Percentiles rank a stretch among this genome's conserved stretches.
These are phyloP conservation scores for Hemistola chrysoprasaria DNA, from an alignment of 2,888 invertebrate genomes.

Conservation along the genomic window DNA sequence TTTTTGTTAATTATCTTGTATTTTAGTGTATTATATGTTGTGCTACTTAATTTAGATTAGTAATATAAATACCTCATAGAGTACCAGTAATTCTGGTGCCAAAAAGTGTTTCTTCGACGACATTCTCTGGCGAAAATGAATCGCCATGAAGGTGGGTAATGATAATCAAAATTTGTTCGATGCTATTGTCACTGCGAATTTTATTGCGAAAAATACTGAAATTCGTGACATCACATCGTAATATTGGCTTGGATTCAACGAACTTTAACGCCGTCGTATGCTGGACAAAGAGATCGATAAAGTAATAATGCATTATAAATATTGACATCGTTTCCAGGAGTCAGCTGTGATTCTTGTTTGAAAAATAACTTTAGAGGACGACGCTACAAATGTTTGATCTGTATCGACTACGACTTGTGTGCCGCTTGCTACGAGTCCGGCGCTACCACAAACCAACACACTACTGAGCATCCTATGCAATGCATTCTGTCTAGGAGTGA, in stretches of 20 bases:
- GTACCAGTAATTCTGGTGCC: constrained; percentile 75
- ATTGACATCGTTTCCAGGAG: constrained; percentile 88
- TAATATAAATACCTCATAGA: constrained; percentile 77
- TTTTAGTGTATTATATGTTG: constrained; percentile 83
- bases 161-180: constrained; percentile 81
- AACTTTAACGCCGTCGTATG: constrained; percentile 26
- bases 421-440: constrained; percentile 97
- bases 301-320: constrained; percentile 51
- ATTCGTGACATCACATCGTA: constrained; percentile 33
- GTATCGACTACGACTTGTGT: constrained; percentile 99
- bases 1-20: constrained; percentile 85
- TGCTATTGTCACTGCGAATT: constrained; percentile 75
- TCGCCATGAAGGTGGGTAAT: constrained; percentile 95
- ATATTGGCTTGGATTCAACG: constrained; percentile 30
- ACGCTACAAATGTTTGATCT: constrained; percentile 99
- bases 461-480: constrained; percentile 99
- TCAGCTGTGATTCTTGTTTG: constrained; percentile 99
- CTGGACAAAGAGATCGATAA: constrained; percentile 29
- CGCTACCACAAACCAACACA: constrained; percentile 95
- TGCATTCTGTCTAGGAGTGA: constrained; percentile 98
- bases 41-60: constrained; percentile 79
- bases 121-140: constrained; percentile 88
- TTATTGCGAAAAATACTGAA: constrained; percentile 53
- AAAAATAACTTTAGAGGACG: constrained; percentile 98
- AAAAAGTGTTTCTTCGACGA: constrained; percentile 71